Evolutionary conservation across 2,797 vertebrate genomes (phyloP), one percentile per base, ranked within the genome.

Genomic region (Eremophila alpestris): DNA sequence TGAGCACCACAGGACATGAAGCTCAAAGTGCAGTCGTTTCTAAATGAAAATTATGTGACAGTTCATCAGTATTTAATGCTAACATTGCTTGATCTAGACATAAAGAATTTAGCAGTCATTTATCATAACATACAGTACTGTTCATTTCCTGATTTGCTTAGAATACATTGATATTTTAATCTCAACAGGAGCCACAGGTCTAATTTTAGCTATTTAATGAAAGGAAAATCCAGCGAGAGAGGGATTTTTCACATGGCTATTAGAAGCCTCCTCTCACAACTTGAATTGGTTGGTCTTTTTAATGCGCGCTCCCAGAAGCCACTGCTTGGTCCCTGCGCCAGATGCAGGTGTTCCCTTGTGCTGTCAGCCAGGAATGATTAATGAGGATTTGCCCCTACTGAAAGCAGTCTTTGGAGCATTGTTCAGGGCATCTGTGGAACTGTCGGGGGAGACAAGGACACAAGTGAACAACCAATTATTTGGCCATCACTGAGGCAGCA

Each of bases 391-490:
- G 96, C 98, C 98, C 98, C 98, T 96, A 97, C 97, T 98, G 98
- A 98, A 98, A 98, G 98, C 97, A 97, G 97, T 89, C 97, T 98
- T 98, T 98, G 97, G 98, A 98, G 98, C 97, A 98, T 98, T 98
- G 98, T 98, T 98, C 97, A 94, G 98, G 98, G 98, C 98, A 98
- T 98, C 98, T 98, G 98, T 97, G 97, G 97, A 98, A 98, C 98
- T 98, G 98, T 98, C 98, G 97, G 97, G 98, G 98, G 98, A 98
- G 98, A 98, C 98, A 98, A 98, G 98, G 98, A 98, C 98, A 98
- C 97, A 98, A 98, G 97, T 97, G 98, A 98, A 98, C 98, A 98
- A 98, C 98, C 98, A 98, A 98, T 98, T 98, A 98, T 98, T 98
- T 98, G 98, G 98, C 98, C 98, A 98, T 98, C 98, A 98, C 97